Conservation (phyloP, 2,888 invertebrate genomes). For the Cephus pygmeus region DNA sequence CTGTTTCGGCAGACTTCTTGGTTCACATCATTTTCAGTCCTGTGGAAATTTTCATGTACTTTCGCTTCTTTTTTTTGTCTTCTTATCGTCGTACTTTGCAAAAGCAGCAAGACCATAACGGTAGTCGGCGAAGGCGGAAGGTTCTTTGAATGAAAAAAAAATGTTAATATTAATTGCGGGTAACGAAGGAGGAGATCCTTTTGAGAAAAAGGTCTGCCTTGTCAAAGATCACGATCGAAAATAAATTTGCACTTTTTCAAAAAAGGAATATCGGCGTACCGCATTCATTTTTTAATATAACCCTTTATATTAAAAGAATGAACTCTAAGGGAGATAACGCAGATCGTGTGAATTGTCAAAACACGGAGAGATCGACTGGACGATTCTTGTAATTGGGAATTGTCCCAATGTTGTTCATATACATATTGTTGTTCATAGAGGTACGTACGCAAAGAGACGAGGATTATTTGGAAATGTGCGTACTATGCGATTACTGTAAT, state of each 20-base stretch:
- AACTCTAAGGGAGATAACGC: background rate
- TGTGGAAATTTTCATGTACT: background rate
- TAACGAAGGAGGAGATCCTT: background rate
- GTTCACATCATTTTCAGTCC: background rate
- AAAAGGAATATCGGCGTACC: conserved; percentile 10
- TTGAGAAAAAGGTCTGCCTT: conserved; percentile 24
- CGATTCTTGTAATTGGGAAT: conserved; percentile 3
- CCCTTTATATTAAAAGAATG: conserved; percentile 6
- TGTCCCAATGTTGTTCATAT: conserved; percentile 1
- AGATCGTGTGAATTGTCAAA: background rate
- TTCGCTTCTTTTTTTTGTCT: background rate
- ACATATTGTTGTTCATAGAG: background rate
- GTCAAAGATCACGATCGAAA: conserved; percentile 35
- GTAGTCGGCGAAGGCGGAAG: background rate
- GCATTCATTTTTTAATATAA: conserved; percentile 7
- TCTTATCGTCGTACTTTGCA: background rate
- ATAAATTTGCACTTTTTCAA: conserved; percentile 45
- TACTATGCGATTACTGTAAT: background rate
- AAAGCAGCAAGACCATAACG: no score
- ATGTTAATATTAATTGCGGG: background rate
- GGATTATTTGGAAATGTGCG: background rate
- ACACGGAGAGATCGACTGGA: background rate
- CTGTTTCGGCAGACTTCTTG: background rate
- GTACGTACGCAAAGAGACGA: background rate
- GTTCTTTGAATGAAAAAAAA: background rate